phyloP scores from a whole-genome alignment of 2,113 vertebrate genomes.

The Bos indicus region DNA sequence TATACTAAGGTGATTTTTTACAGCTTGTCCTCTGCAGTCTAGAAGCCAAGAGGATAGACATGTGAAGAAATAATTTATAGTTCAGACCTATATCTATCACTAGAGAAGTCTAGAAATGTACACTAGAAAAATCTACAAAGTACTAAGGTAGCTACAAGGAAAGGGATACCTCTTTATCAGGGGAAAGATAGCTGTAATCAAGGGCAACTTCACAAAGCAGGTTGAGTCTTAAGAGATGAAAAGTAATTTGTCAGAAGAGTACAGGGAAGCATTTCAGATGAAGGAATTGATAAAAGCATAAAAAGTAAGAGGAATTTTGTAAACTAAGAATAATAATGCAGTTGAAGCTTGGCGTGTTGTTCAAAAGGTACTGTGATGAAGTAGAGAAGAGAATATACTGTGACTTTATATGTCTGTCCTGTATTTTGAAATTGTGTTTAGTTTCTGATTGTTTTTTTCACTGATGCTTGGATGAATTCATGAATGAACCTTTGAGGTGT shows the following conservation, averaged over 20 bases:
- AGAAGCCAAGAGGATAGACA: not conserved
- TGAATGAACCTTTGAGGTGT: not conserved
- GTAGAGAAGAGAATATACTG: not conserved
- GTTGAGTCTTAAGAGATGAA: not conserved
- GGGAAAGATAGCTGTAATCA: not conserved
- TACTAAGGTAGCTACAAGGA: not conserved
- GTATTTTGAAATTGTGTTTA: not conserved
- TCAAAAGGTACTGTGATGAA: not conserved
- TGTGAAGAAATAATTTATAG: not conserved
- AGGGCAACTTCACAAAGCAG: not conserved
- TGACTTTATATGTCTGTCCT: not conserved
- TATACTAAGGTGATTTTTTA: not conserved
- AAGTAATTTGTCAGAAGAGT: not conserved
- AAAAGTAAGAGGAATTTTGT: not conserved
- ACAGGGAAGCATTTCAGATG: not conserved
- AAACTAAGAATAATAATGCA: not conserved
- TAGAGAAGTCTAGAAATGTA: not conserved
- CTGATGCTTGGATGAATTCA: not conserved
- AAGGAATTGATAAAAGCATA: not conserved
- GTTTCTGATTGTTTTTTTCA: not conserved
- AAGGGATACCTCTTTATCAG: not conserved
- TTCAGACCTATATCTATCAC: not conserved
- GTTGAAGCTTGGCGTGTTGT: not conserved
- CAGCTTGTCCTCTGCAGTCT: not conserved
- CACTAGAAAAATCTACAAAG: not conserved